Conservation (phyloP, 37 sponge, comb jelly and placozoan genomes). For the Hexactinellida sp. region DNA sequence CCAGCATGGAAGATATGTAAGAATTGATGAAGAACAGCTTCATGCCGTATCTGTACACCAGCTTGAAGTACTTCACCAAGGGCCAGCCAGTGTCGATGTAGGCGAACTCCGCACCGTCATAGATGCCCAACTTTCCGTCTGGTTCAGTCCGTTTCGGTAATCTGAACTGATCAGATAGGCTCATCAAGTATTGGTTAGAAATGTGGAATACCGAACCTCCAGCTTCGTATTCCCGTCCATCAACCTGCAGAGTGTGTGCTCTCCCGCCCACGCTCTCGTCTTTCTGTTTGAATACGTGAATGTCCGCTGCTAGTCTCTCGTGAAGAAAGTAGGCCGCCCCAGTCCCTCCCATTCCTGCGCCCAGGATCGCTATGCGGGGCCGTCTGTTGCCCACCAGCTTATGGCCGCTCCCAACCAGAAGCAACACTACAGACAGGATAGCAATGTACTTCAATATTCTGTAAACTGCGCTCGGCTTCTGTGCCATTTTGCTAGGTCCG, state of each 20-base stretch:
- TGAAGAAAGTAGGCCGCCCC: conserved; percentile 59
- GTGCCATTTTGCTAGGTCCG: not conserved
- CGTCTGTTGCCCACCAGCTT: not conserved
- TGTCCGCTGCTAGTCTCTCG: conserved; percentile 37
- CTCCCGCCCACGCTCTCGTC: conserved; percentile 51
- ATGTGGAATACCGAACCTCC: conserved; percentile 67
- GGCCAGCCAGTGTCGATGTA: conserved; percentile 30
- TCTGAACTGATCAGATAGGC: conserved; percentile 38
- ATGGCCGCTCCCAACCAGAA: not conserved
- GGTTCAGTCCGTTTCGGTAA: conserved; percentile 18
- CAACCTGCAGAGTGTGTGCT: conserved; percentile 34
- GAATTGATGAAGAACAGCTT: conserved; percentile 27
- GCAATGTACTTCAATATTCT: not conserved
- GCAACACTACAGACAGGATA: not conserved
- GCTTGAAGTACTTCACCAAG: conserved; percentile 23
- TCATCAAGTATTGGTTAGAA: conserved; percentile 63
- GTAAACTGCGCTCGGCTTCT: not conserved
- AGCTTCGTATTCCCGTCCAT: conserved; percentile 49
- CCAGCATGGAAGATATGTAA: conserved; percentile 22
- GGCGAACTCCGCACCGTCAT: conserved; percentile 38
- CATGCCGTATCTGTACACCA: conserved; percentile 50
- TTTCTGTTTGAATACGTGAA: conserved; percentile 50
- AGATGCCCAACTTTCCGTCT: conserved; percentile 36
- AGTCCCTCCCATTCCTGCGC: conserved; percentile 43
- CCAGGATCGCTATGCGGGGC: not conserved